Evolutionary conservation across 2,797 vertebrate genomes (phyloP), one percentile per base, ranked within the genome.

Genomic region (Sphenodon punctatus): DNA sequence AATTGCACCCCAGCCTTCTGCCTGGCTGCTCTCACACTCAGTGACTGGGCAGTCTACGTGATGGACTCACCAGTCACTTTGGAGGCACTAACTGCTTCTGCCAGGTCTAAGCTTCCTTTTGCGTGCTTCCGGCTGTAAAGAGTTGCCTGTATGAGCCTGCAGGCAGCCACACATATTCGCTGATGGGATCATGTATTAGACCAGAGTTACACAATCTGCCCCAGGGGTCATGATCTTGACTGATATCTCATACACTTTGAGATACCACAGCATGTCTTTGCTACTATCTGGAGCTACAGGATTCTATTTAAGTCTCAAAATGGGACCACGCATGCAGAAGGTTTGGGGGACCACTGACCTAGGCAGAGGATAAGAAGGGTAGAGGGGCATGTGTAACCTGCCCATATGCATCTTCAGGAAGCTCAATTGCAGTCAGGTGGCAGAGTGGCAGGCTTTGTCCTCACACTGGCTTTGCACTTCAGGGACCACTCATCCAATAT

Each of bases 341-440:
- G n/a, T n/a, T n/a, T n/a, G n/a, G 51, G 67, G 23, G 51, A 66
- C 65, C 65, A 43, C 49, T 51, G 79, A 79, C 79, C 79, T 79
- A 79, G 77, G 77, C 77, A 71, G 77, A 85, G 76, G 30, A 60
- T 75, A 69, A 79, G 61, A 20, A 71, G 56, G 41, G 60, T 69
- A 64, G 43, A 73, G 49, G 65, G 80, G 60, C 70, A 32, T 39
- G 65, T 63, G 63, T 51, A 83, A 77, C 68, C 71, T 51, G 72
- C 82, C 70, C 46, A 69, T 86, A 84, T 84, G 80, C 68, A 59
- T 86, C 75, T 58, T 39, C 63, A 65, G 73, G 78, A 89, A 86
- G 80, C 78, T 75, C 76, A 43, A 56, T 49, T 30, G 27, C 51
- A n/a, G 4, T 66, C 68, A 46, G 60, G 68, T 42, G 34, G 68